Base-by-base conservation (phyloP, 2,888 invertebrate species). In the Conistra vaccinii region DNA sequence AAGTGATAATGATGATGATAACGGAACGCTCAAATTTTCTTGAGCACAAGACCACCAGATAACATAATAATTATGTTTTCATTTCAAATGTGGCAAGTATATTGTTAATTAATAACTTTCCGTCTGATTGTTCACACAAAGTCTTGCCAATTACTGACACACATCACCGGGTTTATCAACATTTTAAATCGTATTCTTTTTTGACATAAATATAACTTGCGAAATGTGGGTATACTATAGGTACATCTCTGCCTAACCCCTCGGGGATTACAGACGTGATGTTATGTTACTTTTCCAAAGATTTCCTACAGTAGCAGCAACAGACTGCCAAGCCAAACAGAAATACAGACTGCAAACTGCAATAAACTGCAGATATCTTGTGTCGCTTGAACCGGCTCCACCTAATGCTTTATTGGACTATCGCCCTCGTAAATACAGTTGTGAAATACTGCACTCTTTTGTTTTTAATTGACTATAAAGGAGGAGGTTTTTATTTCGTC, bases 331-430 rank as follows among this genome's bases (percentile, higher is more conserved):
- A 76, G 1, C 9, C 26, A 57, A 55, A 67, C 32, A 55, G 32
- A 68, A 23, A 53, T 35, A 48, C 45, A 26, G 45, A 71, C 20
- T 63, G 6, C n/a, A 66, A 45, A 42, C 51, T 60, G 71, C 76
- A 66, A 80, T 80, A 80, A 80, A 72, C 58, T 57, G 69, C 23
- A 69, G 65, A 76, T 72, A 76, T 80, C 69, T 80, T 32, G 35
- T 48, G 67, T 68, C 69, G 67, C 62, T 60, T 67, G 61, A 61
- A 68, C 68, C 35, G 61, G 70, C 35, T 14, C 20, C n/a, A 17
- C 26, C 29, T 73, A 57, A 62, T 80, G 71, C 32, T 80, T 69
- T 80, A 80, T 76, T 71, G 72, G 57, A 65, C 53, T 20, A 69
- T 66, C 69, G 65, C 12, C 20, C 60, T 74, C 42, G 76, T 76